Base-by-base conservation (phyloP, 2,797 vertebrate genomes). In the Spinibarbus caldwelli region DNA sequence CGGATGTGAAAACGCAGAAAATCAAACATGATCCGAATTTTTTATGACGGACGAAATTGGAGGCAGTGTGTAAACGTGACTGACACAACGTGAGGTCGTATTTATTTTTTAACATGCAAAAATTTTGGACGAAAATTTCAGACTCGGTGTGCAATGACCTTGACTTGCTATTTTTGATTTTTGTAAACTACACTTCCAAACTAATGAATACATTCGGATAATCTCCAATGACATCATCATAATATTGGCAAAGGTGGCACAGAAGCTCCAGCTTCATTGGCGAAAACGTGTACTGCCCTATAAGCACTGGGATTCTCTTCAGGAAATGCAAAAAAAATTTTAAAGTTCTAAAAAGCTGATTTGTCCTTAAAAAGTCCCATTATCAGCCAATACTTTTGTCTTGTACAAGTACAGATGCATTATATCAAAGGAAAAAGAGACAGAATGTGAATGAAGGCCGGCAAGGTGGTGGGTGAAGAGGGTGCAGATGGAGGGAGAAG, bases 401-500 rank as follows among this genome's bases (percentile, higher is more conserved):
- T 64, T 64, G 14, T 34, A 64, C 21, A 75, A 75, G 70, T 49
- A 49, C 54, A 64, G 43, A 67, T 34, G 64, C 75, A 34, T 78
- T 76, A 57, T 11, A 26, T 52, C 41, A 57, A 57, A 66, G 41
- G 17, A 62, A 70, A 78, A 64, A 71, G 10, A 66, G 41, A 31
- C 31, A 17, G 12, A 67, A 67, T n/a, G 29, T 45, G 52, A 70
- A 45, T 78, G 26, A 84, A 77, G 34, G 0, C 4, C 3, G 4
- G 23, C 17, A 54, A 78, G n/a, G 41, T 67, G 52, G 29, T 2
- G 23, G 43, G 57, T 47, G 29, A 82, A 77, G 75, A 71, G 66
- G 36, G 29, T 67, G 54, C 34, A 41, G 78, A 80, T 8, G 59
- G 70, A 80, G 78, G 23, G 21, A 67, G 84, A 75, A 23, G 11